Base-by-base conservation (phyloP, 2,797 vertebrate species). In the Aldrovandia affinis region DNA sequence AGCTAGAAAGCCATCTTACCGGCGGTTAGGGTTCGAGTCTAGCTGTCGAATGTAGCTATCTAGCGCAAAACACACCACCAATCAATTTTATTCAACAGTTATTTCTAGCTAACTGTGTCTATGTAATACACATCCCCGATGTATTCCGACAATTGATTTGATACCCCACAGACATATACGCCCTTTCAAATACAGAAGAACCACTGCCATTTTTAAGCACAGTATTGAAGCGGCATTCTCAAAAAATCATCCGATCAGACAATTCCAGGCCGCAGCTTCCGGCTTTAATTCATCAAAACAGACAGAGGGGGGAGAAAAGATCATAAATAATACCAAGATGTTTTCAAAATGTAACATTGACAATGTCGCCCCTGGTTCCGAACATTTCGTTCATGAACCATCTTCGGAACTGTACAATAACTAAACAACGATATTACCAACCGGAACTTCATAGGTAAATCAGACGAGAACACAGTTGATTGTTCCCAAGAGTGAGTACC, bases 11-110 rank as follows among this genome's bases (percentile, higher is more conserved):
- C 12, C 14, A 18, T 70, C 33, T 30, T 30, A 30, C 10, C 63
- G n/a, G 63, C 63, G 30, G 28, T 36, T 57, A 57, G 33, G 15
- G 63, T 25, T n/a, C n/a, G n/a, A n/a, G n/a, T n/a, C n/a, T 33
- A 36, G 63, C 63, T 33, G 28, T 30, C 63, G n/a, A 68, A 33
- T 5, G 28, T 65, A 88, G 80, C 81, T 87, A 82, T 47, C 81
- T 82, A 93, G 86, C 89, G 83, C 57, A 85, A 42, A 81, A 86
- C 81, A 55, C 9, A 10, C 82, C 82, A 36, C 14, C 81, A 82
- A 81, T 54, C 84, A 81, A 75, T 50, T 75, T 33, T 30, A 61
- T 2, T 36, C 6, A 5, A 59, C 55, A 15, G 59, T 80, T 25
- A 2, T n/a, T 25, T 22, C 22, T 47, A 39, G 15, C 68, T 39